phyloP scores from a whole-genome alignment of 2,797 vertebrate genomes.

The Parambassis ranga region DNA sequence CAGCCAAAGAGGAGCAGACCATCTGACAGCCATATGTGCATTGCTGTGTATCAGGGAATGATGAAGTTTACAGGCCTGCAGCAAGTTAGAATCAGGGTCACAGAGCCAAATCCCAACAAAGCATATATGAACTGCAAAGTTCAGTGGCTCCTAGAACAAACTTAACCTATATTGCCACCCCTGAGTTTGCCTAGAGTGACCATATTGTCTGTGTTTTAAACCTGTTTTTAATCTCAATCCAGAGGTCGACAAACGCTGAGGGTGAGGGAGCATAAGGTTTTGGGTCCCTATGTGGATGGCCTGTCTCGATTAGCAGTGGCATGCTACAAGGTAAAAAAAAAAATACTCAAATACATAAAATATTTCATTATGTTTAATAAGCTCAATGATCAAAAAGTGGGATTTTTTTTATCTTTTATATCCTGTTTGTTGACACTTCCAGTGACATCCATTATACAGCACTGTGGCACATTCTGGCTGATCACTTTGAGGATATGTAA shows the following conservation, averaged over 20 bases:
- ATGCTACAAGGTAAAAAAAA: constrained; percentile 89
- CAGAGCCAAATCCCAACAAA: constrained; percentile 8
- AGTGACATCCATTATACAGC: background rate
- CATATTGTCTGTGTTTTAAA: constrained; percentile 17
- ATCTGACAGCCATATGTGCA: constrained; percentile 76
- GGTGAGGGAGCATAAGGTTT: constrained; percentile 95
- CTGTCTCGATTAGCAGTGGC: constrained; percentile 95
- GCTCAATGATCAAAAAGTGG: no score
- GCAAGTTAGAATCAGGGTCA: constrained; percentile 22
- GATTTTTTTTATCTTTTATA: no score
- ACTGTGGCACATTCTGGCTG: background rate
- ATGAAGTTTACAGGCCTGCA: constrained; percentile 50
- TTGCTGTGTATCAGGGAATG: constrained; percentile 32
- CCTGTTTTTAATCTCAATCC: constrained; percentile 26
- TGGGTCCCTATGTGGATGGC: constrained; percentile 97
- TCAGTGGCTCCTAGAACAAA: background rate
- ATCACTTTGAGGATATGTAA: background rate
- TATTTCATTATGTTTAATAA: background rate
- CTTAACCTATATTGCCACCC: background rate
- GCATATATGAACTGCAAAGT: background rate
- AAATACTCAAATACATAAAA: background rate
- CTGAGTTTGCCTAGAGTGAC: background rate
- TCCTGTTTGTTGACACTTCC: background rate
- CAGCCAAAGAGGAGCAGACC: constrained; percentile 46
- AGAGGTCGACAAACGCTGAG: constrained; percentile 92